Evolutionary conservation across 2,888 invertebrate species (phyloP).

Genomic region (Drosophila picticornis): DNA sequence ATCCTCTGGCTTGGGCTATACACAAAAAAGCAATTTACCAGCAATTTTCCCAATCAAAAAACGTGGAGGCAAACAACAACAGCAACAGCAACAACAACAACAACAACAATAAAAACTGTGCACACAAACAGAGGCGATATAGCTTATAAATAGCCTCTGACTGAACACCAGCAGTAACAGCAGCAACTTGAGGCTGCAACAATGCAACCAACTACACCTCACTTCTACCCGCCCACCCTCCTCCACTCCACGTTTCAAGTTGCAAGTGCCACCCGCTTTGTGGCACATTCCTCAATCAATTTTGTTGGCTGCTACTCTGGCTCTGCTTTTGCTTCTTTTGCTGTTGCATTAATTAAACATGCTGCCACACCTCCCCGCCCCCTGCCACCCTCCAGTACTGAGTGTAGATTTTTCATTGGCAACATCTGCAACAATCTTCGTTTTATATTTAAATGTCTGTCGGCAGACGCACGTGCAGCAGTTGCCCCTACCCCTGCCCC

Average conservation of each 20-base stretch:
- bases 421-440: constrained; percentile 79
- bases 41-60: constrained; percentile 78
- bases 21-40: constrained; percentile 77
- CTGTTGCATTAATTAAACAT: constrained; percentile 81
- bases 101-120: constrained; percentile 6
- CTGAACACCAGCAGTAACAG: constrained; percentile 24
- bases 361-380: constrained; percentile 58
- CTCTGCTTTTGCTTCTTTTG: constrained; percentile 65
- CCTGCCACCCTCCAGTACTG: not conserved
- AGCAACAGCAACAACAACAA: not conserved
- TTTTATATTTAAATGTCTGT: constrained; percentile 80
- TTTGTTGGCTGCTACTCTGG: constrained; percentile 57
- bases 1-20: constrained; percentile 12
- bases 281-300: constrained; percentile 78
- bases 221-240: not conserved
- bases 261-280: constrained; percentile 62
- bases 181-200: constrained; percentile 52
- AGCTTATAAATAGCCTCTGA: constrained; percentile 74
- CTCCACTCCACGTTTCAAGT: not conserved
- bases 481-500: not conserved
- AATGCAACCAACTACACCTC: constrained; percentile 45
- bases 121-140: constrained; percentile 30
- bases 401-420: constrained; percentile 67
- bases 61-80: constrained; percentile 41
- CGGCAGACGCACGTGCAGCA: constrained; percentile 76